Conservation (phyloP, 2,113 vertebrate genomes). For the Toxostoma redivivum region DNA sequence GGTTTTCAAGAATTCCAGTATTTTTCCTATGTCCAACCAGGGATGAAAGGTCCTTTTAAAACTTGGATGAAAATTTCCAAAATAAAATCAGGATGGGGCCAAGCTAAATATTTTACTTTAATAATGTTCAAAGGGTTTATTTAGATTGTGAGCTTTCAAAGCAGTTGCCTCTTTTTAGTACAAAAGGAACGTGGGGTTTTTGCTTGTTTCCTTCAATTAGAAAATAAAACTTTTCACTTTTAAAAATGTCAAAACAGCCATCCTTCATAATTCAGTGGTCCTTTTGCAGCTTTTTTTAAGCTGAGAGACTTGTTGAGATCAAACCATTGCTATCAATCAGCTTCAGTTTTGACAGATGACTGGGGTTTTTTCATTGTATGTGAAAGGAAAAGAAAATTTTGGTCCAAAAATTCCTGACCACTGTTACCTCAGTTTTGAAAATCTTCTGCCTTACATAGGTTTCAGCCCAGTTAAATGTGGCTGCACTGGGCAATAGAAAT, state of each 20-base stretch:
- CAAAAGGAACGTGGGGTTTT: neutral
- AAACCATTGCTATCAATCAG: neutral
- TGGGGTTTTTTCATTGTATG: neutral
- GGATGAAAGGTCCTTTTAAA: conserved; percentile 12
- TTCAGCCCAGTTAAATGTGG: neutral
- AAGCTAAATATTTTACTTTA: conserved; percentile 64
- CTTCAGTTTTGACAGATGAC: neutral
- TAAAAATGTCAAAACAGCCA: conserved; percentile 14
- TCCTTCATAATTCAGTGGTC: neutral
- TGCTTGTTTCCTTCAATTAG: conserved; percentile 42
- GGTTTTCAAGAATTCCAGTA: neutral
- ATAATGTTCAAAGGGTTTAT: conserved; percentile 50
- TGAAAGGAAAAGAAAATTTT: neutral
- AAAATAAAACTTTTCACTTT: conserved; percentile 35
- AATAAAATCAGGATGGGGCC: conserved; percentile 25
- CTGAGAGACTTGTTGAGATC: neutral
- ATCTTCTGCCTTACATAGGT: neutral
- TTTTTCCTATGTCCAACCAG: conserved; percentile 8
- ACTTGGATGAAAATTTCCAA: conserved; percentile 29
- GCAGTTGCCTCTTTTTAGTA: conserved; percentile 8
- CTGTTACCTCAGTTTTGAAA: neutral
- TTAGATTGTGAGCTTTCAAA: conserved; percentile 22
- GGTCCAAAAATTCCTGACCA: neutral
- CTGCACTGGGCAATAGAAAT: neutral
- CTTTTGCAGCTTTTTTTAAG: neutral